These are phyloP conservation scores for Miichthys miiuy DNA, from an alignment of 2,797 vertebrate genomes.

Conservation along the genomic window DNA sequence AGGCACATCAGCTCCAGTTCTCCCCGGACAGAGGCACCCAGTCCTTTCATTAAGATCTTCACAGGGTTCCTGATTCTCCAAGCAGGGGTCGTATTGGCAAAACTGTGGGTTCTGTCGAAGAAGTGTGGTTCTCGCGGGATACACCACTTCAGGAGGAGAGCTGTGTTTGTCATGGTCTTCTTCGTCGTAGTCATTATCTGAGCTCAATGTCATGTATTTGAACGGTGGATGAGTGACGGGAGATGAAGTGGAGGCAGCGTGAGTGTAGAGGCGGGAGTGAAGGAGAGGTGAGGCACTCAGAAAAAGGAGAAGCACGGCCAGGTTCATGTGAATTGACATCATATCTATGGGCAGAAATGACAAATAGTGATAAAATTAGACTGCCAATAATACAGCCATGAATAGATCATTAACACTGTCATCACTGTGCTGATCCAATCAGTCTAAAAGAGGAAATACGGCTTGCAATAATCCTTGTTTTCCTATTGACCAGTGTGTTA, in stretches of 20 bases:
- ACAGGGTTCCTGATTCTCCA: slow-evolving; percentile 85
- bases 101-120: rapidly evolving
- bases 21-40: slow-evolving; percentile 84
- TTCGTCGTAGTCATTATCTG: slow-evolving; percentile 6
- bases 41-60: slow-evolving; percentile 47
- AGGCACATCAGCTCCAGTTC: slow-evolving; percentile 66
- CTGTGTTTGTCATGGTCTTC: neutral
- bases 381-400: neutral
- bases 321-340: slow-evolving; percentile 53
- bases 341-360: slow-evolving; percentile 68
- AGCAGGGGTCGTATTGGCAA: slow-evolving; percentile 85
- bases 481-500: neutral
- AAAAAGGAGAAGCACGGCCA: slow-evolving; percentile 66
- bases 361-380: slow-evolving; percentile 18
- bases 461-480: neutral
- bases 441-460: neutral
- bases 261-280: slow-evolving; percentile 35
- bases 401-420: neutral
- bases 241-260: slow-evolving; percentile 51
- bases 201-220: slow-evolving; percentile 20
- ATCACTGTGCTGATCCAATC: neutral
- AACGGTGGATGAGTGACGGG: slow-evolving; percentile 61
- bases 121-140: neutral
- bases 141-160: neutral
- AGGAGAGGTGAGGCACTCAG: slow-evolving; percentile 55